A percentile compares a stretch with the other conserved stretches of the same genome.
phyloP scores from a whole-genome alignment of 2,113 vertebrate genomes.

The Nycticorax nycticorax region DNA sequence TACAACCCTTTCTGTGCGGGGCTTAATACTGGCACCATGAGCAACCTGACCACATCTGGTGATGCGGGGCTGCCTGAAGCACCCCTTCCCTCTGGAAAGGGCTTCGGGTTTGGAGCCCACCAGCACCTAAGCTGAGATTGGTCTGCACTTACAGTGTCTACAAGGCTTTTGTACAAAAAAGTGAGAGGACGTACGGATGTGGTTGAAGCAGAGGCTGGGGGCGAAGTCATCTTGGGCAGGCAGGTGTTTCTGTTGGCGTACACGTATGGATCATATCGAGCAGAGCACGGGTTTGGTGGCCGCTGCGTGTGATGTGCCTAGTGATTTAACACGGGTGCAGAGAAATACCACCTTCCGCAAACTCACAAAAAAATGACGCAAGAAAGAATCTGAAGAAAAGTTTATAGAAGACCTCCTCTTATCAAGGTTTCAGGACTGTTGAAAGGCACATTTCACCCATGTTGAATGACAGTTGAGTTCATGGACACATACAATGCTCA shows the following conservation, averaged over 20 bases:
- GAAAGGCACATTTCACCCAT: conserved; percentile 58
- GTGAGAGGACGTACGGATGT: neutral
- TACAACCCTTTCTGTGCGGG: no score
- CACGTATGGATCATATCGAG: fast-evolving
- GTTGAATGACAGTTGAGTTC: neutral
- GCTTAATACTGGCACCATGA: fast-evolving
- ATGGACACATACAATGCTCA: neutral
- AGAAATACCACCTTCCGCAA: neutral
- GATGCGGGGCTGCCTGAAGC: neutral
- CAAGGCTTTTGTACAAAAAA: neutral
- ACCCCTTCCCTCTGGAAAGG: neutral
- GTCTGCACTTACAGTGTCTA: neutral
- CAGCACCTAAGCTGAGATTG: neutral
- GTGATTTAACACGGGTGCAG: neutral
- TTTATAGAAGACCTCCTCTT: conserved; percentile 59
- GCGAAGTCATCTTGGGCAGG: neutral
- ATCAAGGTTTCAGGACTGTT: neutral
- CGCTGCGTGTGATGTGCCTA: neutral
- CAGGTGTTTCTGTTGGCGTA: neutral
- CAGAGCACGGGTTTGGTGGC: neutral
- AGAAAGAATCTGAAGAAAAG: conserved; percentile 28
- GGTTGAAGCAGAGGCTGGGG: neutral
- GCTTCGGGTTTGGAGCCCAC: neutral
- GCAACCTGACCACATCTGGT: neutral
- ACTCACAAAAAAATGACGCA: neutral